phyloP scores from a whole-genome alignment of 1,140 invertebrate genomes.

The Dendrolimus punctatus region DNA sequence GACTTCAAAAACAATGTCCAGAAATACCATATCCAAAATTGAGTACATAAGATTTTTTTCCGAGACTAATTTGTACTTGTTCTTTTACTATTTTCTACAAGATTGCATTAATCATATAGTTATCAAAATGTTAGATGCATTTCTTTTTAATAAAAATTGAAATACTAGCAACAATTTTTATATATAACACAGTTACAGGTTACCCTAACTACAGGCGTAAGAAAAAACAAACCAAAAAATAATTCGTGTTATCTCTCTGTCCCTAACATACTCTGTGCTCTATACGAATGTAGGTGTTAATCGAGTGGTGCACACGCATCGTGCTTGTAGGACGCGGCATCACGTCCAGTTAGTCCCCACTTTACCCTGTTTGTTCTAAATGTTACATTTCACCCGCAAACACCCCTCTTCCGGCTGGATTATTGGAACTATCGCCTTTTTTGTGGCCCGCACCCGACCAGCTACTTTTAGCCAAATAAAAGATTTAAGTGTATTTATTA shows the following conservation, averaged over 20 bases:
- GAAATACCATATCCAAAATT: too few relatives aligned
- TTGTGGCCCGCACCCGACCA: slow-evolving; percentile 28
- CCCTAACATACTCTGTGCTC: slow-evolving; percentile 15
- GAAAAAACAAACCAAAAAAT: neutral
- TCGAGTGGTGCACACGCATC: slow-evolving; percentile 39
- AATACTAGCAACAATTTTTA: too few relatives aligned
- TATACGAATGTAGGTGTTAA: slow-evolving; percentile 46
- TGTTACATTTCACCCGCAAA: slow-evolving; percentile 56
- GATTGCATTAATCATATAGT: too few relatives aligned
- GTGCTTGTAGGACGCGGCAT: slow-evolving; percentile 17
- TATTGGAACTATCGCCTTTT: slow-evolving; percentile 55
- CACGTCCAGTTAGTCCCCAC: slow-evolving; percentile 43
- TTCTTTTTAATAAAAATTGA: too few relatives aligned
- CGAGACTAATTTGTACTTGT: too few relatives aligned
- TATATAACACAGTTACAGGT: too few relatives aligned
- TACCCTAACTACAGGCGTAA: too few relatives aligned
- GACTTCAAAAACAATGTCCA: too few relatives aligned
- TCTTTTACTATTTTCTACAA: too few relatives aligned
- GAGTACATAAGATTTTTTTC: too few relatives aligned
- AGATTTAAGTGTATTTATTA: too few relatives aligned
- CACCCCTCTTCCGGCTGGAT: slow-evolving; percentile 51
- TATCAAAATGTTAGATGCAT: too few relatives aligned
- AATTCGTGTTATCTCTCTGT: slow-evolving; percentile 11
- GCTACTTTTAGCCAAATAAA: slow-evolving; percentile 36
- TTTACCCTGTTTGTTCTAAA: slow-evolving; percentile 54